A percentile compares a stretch with the other conserved stretches of the same genome.
Conservation (phyloP, 2,888 invertebrate genomes). For the Cantharis nigra region DNA sequence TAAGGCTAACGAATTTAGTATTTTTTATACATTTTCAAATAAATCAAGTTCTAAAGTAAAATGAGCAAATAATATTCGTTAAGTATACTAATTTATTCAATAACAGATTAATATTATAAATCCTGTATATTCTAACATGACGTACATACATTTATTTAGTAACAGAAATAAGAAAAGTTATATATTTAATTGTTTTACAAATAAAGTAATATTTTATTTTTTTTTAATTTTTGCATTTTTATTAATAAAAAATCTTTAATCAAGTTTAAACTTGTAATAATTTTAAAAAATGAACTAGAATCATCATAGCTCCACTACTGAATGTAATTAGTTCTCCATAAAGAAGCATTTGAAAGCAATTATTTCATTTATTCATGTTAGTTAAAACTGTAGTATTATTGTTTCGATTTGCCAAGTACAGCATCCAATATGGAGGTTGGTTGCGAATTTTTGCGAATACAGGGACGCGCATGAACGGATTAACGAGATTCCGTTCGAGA, state of each 20-base stretch:
- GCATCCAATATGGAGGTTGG: no score
- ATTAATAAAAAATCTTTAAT: neutral
- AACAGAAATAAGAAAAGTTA: neutral
- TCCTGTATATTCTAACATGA: neutral
- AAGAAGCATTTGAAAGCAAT: no score
- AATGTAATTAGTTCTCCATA: no score
- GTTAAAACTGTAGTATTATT: no score
- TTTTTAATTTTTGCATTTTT: neutral
- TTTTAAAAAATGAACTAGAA: no score
- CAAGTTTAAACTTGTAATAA: no score
- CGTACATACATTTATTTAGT: neutral
- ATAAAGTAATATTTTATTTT: neutral
- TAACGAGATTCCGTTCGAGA: no score
- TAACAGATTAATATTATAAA: neutral
- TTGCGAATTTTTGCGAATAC: no score
- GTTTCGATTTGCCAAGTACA: no score
- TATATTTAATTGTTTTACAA: neutral
- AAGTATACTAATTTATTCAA: neutral
- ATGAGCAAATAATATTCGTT: neutral
- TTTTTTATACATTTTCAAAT: neutral
- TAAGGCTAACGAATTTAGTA: conserved; percentile 6
- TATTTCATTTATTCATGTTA: no score
- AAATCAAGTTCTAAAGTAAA: neutral
- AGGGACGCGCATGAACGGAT: no score
- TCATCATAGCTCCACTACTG: no score